Base-by-base conservation (phyloP, 2,888 invertebrate species). In the Drosophila affinis region DNA sequence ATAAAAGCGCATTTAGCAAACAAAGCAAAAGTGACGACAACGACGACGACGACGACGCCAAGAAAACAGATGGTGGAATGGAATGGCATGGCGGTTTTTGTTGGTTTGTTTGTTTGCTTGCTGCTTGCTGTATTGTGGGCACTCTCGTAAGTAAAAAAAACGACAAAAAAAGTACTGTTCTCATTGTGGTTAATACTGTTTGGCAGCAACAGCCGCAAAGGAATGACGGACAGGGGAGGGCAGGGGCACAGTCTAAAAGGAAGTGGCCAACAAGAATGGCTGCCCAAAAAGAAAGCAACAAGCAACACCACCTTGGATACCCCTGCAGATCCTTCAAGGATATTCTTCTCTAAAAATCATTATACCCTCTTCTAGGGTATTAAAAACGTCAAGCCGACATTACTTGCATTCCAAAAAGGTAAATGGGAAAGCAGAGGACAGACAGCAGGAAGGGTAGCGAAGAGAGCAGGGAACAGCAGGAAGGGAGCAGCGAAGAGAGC, bases 1-100 rank as follows among this genome's bases (percentile, higher is more conserved):
- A 82, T 77, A 88, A 86, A 83, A 83, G 88, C 84, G 76, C 81
- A 81, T 84, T 86, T 81, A 83, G 69, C 84, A 83, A 78, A 88
- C 88, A 83, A 88, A 86, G 81, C 81, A 76, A 74, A 80, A 80
- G 71, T 72, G 78, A 70, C 67, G 68, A 71, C 62, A 53, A 27
- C 73, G 57, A 45, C 64, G 32, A 27, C 73, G 57, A 45, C 64
- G 32, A 10, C 60, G 59, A 47, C 32, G 54, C 52, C 62, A 65
- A 75, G 83, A 83, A 83, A 78, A 81, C 82, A 81, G 77, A 88
- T 88, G 83, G 71, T 88, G 73, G 68, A 81, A 78, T 88, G 87
- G 76, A 72, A 77, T 83, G 84, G 67, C 88, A 78, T 83, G 84
- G 67, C 88, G 76, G 78, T 81, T 73, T 78, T 58, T 73, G 6